Conservation (phyloP, 2,888 invertebrate species). For the Tenthredo livida region DNA sequence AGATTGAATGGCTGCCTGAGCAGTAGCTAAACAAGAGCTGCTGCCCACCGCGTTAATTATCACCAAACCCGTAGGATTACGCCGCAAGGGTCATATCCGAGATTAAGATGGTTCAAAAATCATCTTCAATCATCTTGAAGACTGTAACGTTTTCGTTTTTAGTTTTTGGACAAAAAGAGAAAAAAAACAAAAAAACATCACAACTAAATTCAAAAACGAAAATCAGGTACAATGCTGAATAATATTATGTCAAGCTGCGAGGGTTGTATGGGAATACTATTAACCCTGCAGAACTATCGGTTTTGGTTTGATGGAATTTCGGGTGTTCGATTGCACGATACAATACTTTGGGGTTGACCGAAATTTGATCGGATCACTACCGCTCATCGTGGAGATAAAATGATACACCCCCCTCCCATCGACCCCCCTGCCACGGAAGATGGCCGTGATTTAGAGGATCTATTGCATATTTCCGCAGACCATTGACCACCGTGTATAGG, state of each 20-base stretch:
- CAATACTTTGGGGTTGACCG: slow-evolving; percentile 13
- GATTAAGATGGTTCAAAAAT: slow-evolving; percentile 22
- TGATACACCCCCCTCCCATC: neutral
- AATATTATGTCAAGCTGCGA: neutral
- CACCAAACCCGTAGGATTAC: neutral
- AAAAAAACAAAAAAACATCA: too few relatives aligned
- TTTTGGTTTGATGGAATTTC: neutral
- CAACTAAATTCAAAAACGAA: neutral
- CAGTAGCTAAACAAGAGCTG: slow-evolving; percentile 43
- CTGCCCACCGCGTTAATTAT: slow-evolving; percentile 51
- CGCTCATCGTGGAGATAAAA: neutral
- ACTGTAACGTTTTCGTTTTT: too few relatives aligned
- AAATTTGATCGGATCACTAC: slow-evolving; percentile 1
- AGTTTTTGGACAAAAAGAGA: too few relatives aligned
- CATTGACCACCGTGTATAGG: slow-evolving; percentile 1
- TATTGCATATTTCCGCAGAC: slow-evolving; percentile 27
- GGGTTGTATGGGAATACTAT: neutral
- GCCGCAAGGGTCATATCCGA: neutral
- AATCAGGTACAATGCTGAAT: neutral
- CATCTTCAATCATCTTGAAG: neutral
- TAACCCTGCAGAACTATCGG: neutral
- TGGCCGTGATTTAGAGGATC: neutral
- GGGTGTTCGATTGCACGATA: neutral
- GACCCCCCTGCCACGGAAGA: neutral
- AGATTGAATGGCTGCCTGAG: slow-evolving; percentile 47